These are phyloP conservation scores for Danio rerio DNA, from an alignment of 2,113 vertebrate genomes.

Conservation along the genomic window GRCz12tu NC_133180.1:10104001-10104500, in stretches of 20 bases:
- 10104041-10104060: not conserved
- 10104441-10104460: constrained; percentile 68
- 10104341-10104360: constrained; percentile 55
- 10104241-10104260: constrained; percentile 78
- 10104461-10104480: constrained; percentile 59
- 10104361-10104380: constrained; percentile 48
- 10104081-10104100: no score
- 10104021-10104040: not conserved
- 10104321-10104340: constrained; percentile 66
- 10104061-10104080: no score
- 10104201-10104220: constrained; percentile 61
- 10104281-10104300: constrained; percentile 68
- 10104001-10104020: no score
- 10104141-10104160: no score
- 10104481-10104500: constrained; percentile 57
- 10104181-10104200: constrained; percentile 52
- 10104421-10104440: constrained; percentile 44
- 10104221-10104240: constrained; percentile 69
- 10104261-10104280: constrained; percentile 84
- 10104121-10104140: no score
- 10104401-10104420: constrained; percentile 39
- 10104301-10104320: constrained; percentile 70
- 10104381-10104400: constrained; percentile 63
- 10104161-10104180: constrained; percentile 54
- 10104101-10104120: no score